Percentiles rank a stretch among this genome's conserved stretches.
These are phyloP conservation scores for Trichopria drosophilae DNA, from an alignment of 2,888 invertebrate genomes.

Conservation along the genomic window DNA sequence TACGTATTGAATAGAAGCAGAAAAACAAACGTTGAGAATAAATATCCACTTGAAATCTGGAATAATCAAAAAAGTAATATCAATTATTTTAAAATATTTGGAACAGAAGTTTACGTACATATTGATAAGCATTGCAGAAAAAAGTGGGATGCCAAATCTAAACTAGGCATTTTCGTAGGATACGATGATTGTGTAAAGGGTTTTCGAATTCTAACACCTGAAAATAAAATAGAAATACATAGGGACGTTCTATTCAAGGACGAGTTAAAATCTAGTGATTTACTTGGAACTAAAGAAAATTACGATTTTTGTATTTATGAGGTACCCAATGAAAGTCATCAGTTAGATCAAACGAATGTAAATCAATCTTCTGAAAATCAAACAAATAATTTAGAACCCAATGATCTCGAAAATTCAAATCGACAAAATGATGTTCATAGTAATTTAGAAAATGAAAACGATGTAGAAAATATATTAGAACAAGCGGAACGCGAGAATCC, in stretches of 20 bases:
- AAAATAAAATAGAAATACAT: constrained; percentile 3
- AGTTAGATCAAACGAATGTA: too few species aligned
- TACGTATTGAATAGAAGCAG: constrained; percentile 22
- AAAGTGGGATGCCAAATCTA: constrained; percentile 6
- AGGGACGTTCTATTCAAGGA: constrained; percentile 7
- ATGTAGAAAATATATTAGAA: background rate
- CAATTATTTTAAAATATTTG: background rate
- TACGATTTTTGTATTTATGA: constrained; percentile 1
- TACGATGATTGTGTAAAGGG: too few species aligned
- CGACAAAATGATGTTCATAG: background rate
- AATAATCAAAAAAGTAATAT: background rate
- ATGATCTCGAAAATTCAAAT: too few species aligned
- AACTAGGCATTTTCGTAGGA: background rate
- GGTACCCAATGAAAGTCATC: too few species aligned
- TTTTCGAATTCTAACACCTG: too few species aligned
- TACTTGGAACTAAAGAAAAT: background rate
- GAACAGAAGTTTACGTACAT: background rate
- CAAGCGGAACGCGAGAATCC: background rate
- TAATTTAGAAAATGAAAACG: constrained; percentile 4
- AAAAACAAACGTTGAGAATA: constrained; percentile 1
- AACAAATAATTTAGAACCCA: too few species aligned
- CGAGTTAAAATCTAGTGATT: background rate
- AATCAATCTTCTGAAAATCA: too few species aligned
- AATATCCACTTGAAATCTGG: constrained; percentile 10
- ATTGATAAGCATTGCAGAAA: background rate